Conservation (phyloP, 2,113 vertebrate genomes). For the Eptesicus fuscus region DNA sequence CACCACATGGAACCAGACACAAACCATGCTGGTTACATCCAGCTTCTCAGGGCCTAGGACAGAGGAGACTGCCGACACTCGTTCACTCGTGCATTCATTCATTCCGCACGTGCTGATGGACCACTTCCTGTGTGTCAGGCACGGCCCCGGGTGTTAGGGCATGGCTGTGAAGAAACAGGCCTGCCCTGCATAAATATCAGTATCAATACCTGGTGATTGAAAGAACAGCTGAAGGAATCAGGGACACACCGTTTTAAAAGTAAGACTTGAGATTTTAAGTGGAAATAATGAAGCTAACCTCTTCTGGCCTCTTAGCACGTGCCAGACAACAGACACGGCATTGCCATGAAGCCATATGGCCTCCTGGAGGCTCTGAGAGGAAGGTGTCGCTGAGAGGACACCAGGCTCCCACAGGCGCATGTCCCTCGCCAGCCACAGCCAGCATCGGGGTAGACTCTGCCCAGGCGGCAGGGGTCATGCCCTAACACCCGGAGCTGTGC, state of each 20-base stretch:
- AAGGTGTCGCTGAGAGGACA: background rate
- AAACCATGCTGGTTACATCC: background rate
- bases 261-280: background rate
- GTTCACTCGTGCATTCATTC: background rate
- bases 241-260: background rate
- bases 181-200: background rate
- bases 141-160: accelerated
- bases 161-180: background rate
- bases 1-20: background rate
- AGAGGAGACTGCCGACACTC: no score
- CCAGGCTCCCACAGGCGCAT: background rate
- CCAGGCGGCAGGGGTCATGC: no score
- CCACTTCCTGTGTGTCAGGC: no score
- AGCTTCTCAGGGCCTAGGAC: background rate
- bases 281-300: background rate
- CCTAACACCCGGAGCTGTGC: no score
- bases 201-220: accelerated
- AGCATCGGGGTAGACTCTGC: background rate
- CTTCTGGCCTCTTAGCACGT: background rate
- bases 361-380: background rate
- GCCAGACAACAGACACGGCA: no score
- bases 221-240: background rate
- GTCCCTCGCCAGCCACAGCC: background rate
- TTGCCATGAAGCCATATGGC: background rate
- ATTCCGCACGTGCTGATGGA: background rate